These are phyloP conservation scores for Bungarus multicinctus DNA, from an alignment of 2,113 vertebrate genomes.

Conservation along the genomic window DNA sequence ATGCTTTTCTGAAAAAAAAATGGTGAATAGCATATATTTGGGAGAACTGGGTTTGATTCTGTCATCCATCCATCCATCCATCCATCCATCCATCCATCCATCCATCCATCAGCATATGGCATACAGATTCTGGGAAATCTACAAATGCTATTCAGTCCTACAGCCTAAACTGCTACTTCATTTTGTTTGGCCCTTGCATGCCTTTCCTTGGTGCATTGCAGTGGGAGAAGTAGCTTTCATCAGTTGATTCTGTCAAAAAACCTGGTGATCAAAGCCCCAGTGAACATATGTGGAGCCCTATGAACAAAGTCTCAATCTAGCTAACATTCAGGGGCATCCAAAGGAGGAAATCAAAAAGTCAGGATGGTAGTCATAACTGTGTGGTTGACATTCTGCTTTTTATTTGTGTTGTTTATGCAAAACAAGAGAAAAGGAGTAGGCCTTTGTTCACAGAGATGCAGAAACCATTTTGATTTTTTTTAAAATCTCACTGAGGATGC, in stretches of 20 bases:
- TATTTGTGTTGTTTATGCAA: not conserved
- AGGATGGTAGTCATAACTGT: not conserved
- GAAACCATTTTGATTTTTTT: not conserved
- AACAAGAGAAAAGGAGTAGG: not conserved
- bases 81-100: too few relatives aligned
- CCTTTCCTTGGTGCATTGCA: not conserved
- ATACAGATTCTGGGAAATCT: not conserved
- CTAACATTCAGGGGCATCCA: not conserved
- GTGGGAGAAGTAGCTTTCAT: not conserved
- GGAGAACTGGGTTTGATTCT: not conserved
- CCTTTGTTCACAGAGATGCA: not conserved
- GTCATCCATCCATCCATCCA: not conserved
- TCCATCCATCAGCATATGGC: not conserved
- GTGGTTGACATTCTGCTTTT: not conserved
- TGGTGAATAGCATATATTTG: not conserved
- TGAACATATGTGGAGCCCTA: not conserved
- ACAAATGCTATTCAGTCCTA: not conserved
- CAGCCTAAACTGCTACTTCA: not conserved
- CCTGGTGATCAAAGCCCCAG: not conserved
- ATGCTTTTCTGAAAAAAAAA: not conserved
- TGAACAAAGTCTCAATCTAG: not conserved
- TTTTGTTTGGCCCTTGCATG: not conserved
- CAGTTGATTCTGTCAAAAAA: not conserved
- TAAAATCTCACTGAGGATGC: not conserved
- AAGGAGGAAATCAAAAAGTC: not conserved